Base-by-base conservation (phyloP, 2,888 invertebrate species). In the Drosophila subsilvestris region DNA sequence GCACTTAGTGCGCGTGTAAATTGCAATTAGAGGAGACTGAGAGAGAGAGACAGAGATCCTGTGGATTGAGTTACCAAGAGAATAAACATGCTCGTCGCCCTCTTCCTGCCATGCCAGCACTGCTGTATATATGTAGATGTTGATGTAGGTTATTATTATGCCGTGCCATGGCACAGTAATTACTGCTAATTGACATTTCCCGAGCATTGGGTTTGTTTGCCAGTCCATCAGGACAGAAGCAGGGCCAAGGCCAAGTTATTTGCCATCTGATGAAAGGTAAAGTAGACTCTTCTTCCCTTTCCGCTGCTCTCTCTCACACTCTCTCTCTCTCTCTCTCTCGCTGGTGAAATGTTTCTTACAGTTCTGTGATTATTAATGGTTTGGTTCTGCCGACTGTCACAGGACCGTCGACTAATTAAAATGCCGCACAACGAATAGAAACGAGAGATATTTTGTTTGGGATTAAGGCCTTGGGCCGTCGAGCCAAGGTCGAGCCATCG, bases 111-210 rank as follows among this genome's bases (percentile, higher is more conserved):
- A 45, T n/a, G 7, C 8, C 7, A 14, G 42, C 43, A 22, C 20
- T 42, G 29, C 45, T 62, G 63, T 49, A 53, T 20, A 27, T 55
- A 22, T 56, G 44, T 20, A 51, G 63, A 55, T 59, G 76, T 76
- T 81, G 73, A 68, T 79, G 73, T 69, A 67, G 75, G 61, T 78
- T 83, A 67, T 86, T 78, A 76, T 83, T 57, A 57, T 71, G 82
- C 66, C 79, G 72, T 81, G 77, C 75, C 71, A 56, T 56, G 70
- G 76, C 69, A 75, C 78, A 76, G 75, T 79, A 85, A 85, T 88
- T 83, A 80, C 72, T 44, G 80, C 80, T 85, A 88, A 85, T 85
- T 86, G 84, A 73, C 80, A 73, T 80, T 78, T 65, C 59, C 76
- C 63, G 56, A 59, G 67, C 66, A 80, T 66, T 53, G 63, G 47